These are phyloP conservation scores for Trissonchulus latispiculum DNA, from an alignment of 2,888 invertebrate genomes.

Conservation along the genomic window DNA sequence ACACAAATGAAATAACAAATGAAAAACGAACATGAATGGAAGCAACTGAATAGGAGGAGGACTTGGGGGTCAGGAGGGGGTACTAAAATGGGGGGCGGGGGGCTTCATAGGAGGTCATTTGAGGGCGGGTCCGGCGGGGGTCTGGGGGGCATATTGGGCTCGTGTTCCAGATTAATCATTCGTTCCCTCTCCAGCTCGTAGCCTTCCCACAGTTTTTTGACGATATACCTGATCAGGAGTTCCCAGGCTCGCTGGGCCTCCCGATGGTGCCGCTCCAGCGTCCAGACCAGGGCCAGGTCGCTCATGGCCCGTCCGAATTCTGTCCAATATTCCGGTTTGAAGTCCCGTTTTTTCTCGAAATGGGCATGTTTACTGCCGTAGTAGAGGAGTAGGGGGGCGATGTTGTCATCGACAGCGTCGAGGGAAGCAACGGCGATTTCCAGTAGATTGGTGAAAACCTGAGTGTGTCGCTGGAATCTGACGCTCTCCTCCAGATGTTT, in stretches of 20 bases:
- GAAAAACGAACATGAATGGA: too few species aligned
- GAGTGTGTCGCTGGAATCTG: slow-evolving; percentile 24
- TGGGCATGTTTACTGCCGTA: slow-evolving; percentile 26
- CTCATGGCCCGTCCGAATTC: slow-evolving; percentile 25
- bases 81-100: too few species aligned
- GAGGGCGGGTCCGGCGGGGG: too few species aligned
- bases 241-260: slow-evolving; percentile 26
- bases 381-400: slow-evolving; percentile 22
- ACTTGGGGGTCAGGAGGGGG: too few species aligned
- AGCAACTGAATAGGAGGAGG: too few species aligned
- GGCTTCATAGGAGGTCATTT: too few species aligned
- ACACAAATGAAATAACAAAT: too few species aligned
- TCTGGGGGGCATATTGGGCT: not conserved
- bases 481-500: not conserved
- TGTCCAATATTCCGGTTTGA: slow-evolving; percentile 28
- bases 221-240: slow-evolving; percentile 25
- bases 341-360: slow-evolving; percentile 22
- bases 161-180: slow-evolving; percentile 10
- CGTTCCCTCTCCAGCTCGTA: slow-evolving; percentile 22
- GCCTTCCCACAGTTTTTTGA: slow-evolving; percentile 25
- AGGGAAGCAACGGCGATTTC: slow-evolving; percentile 25
- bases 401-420: slow-evolving; percentile 24
- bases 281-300: slow-evolving; percentile 25
- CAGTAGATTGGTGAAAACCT: slow-evolving; percentile 24
- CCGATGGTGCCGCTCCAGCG: slow-evolving; percentile 18